A percentile compares a stretch with the other conserved stretches of the same genome.
Conservation (phyloP, 2,113 vertebrate genomes). For the Calyptommatus sinebrachiatus region DNA sequence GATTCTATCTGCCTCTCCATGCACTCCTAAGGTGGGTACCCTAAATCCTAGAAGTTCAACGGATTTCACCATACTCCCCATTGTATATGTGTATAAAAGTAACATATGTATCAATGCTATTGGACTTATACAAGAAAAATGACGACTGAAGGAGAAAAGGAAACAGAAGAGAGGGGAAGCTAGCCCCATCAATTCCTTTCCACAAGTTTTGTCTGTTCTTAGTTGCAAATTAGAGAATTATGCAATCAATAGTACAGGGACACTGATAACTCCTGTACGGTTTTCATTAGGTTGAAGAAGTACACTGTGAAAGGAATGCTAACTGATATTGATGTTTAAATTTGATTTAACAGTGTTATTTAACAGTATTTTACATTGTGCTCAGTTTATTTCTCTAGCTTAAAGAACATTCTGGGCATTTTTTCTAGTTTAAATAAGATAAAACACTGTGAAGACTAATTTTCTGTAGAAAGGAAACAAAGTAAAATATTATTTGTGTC, state of each 20-base stretch:
- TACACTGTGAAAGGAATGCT: slow-evolving; percentile 80
- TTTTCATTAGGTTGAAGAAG: slow-evolving; percentile 82
- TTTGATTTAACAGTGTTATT: slow-evolving; percentile 85
- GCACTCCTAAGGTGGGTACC: too few relatives aligned
- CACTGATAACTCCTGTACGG: slow-evolving; percentile 59
- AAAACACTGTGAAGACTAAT: slow-evolving; percentile 64
- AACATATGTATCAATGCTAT: too few relatives aligned
- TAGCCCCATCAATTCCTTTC: too few relatives aligned
- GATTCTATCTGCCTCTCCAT: too few relatives aligned
- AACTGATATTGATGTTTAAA: slow-evolving; percentile 83
- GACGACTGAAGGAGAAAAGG: too few relatives aligned
- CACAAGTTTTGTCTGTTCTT: slow-evolving; percentile 60
- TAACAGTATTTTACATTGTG: slow-evolving; percentile 70
- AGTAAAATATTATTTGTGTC: slow-evolving; percentile 67
- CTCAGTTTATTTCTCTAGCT: slow-evolving; percentile 72
- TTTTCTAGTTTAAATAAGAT: slow-evolving; percentile 67
- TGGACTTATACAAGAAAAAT: too few relatives aligned
- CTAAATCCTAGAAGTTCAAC: too few relatives aligned
- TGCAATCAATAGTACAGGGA: slow-evolving; percentile 76
- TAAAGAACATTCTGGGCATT: slow-evolving; percentile 62
- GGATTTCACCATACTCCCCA: too few relatives aligned
- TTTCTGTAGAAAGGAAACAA: slow-evolving; percentile 59
- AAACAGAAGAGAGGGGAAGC: too few relatives aligned
- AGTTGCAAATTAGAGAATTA: slow-evolving; percentile 76
- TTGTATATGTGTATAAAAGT: too few relatives aligned